Conservation (phyloP, 2,113 vertebrate genomes). For the Scopus umbretta region DNA sequence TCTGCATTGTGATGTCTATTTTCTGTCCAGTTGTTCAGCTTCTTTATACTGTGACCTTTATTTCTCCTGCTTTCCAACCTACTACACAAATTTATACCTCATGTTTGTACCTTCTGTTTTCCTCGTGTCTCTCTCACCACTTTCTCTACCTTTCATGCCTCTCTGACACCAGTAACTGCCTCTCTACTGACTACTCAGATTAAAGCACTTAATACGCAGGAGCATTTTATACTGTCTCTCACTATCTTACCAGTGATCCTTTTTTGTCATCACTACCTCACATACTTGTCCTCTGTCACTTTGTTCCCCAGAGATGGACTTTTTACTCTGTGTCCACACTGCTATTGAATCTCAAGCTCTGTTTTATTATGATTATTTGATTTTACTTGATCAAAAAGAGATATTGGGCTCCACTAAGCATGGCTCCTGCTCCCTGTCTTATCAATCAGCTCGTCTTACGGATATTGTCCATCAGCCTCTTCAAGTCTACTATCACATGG, state of each 20-base stretch:
- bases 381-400: background rate
- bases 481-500: background rate
- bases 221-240: background rate
- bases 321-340: background rate
- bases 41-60: background rate
- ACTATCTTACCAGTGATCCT: background rate
- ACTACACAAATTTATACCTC: background rate
- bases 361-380: background rate
- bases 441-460: background rate
- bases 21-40: background rate
- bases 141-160: background rate
- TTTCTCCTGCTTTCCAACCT: background rate
- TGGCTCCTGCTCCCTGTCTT: background rate
- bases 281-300: accelerated
- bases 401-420: background rate
- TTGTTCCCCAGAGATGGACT: background rate
- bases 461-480: background rate
- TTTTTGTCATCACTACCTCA: background rate
- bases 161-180: background rate
- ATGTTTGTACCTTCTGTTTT: background rate
- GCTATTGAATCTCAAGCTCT: background rate
- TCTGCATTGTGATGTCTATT: background rate
- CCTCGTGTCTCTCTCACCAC: background rate
- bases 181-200: background rate
- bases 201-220: background rate